Evolutionary conservation across 2,797 vertebrate genomes (phyloP), one percentile per base, ranked within the genome.

Genomic region (Pteropus rufus): DNA sequence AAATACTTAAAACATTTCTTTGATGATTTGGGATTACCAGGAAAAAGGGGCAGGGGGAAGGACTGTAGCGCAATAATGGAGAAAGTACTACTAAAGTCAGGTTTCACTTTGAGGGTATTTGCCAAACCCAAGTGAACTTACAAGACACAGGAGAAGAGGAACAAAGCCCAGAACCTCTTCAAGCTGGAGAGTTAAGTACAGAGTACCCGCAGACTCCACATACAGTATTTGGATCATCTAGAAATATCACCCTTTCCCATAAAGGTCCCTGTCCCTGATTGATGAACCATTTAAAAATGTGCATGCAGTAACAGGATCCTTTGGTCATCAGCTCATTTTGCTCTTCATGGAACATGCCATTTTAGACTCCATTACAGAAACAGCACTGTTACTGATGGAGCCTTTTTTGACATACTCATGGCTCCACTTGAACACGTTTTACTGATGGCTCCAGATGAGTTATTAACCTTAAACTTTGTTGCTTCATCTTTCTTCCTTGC

Each of bases 331-430:
- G 67, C 67, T 95, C 36, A 62, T 69, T 86, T 93, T 94, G 97
- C 65, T 94, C 95, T 65, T 93, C 3, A 2, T 3, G 24, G 76
- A 95, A 46, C 29, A 1, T 93, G 94, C 93, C 64, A 85, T 97
- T 98, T 97, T 14, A 89, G 79, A 97, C 96, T 97, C 89, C 77
- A 52, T 97, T 98, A 86, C 58, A 62, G 94, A 54, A 89, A 44
- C 46, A 1, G 54, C 67, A 41, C 44, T 41, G 2, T 88, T 95
- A 58, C 96, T 97, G 91, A 97, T 96, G 96, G 95, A 76, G 72
- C 70, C 0, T 0, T 91, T 91, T 81, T 82, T 41, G n/a, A 67
- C 86, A 77, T 6, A 9, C 84, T 93, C 1, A 18, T 44, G 36
- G 34, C 70, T 94, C 95, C 95, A 96, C 96, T 93, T 97, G 89